phyloP scores from a whole-genome alignment of 2,888 invertebrate species.

The Petrolisthes manimaculis region DNA sequence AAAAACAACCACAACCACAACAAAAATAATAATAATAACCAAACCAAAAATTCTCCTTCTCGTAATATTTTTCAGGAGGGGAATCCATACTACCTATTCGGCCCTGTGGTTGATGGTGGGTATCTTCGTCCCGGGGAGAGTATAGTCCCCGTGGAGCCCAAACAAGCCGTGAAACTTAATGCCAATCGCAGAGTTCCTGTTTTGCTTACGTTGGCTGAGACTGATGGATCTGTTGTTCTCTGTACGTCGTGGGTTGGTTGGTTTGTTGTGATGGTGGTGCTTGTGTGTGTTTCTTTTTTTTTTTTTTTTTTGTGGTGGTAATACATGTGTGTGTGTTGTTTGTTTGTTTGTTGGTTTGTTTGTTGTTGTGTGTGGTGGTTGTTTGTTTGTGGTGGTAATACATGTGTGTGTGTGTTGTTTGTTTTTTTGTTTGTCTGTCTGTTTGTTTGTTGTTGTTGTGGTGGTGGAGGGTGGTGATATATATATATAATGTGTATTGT shows the following conservation, averaged over 20 bases:
- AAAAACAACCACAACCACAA: too few relatives aligned
- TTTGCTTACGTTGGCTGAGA: slow-evolving; percentile 78
- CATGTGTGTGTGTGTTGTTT: too few relatives aligned
- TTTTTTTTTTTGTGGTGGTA: too few relatives aligned
- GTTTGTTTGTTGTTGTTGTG: neutral
- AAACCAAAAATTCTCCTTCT: too few relatives aligned
- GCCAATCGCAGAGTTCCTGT: slow-evolving; percentile 76
- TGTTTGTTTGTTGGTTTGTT: too few relatives aligned
- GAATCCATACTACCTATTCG: slow-evolving; percentile 75
- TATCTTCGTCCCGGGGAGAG: slow-evolving; percentile 76
- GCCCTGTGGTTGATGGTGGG: slow-evolving; percentile 76
- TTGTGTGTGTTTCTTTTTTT: neutral
- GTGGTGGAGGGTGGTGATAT: too few relatives aligned
- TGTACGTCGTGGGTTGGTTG: slow-evolving; percentile 32
- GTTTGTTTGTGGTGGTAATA: too few relatives aligned
- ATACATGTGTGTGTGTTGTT: too few relatives aligned
- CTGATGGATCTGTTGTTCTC: slow-evolving; percentile 76
- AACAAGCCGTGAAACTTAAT: slow-evolving; percentile 73
- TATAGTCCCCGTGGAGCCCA: slow-evolving; percentile 75
- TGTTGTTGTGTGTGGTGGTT: too few relatives aligned
- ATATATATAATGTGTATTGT: too few relatives aligned
- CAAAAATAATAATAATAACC: too few relatives aligned
- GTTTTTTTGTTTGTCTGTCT: too few relatives aligned
- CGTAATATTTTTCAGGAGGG: slow-evolving; percentile 74
- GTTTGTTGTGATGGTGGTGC: neutral